Conservation (phyloP, 1,140 invertebrate species). For the Monochamus saltuarius region DNA sequence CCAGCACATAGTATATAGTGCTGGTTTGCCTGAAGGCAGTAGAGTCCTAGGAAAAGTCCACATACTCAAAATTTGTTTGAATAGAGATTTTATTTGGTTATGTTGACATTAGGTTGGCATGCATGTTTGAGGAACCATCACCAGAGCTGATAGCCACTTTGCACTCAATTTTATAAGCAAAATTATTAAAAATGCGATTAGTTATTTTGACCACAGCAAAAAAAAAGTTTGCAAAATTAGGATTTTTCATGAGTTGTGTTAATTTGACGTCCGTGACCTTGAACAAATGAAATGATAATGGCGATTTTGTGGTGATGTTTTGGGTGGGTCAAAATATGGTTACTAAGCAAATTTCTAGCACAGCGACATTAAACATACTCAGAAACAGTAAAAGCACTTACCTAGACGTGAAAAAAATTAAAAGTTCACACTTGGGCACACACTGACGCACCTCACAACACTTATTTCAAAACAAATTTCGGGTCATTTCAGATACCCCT, state of each 20-base stretch:
- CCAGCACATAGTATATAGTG: constrained; percentile 50
- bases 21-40: constrained; percentile 39
- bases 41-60: constrained; percentile 37
- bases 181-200: constrained; percentile 6
- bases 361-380: constrained; percentile 13
- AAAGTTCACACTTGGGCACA: constrained; percentile 22
- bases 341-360: constrained; percentile 3
- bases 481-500: constrained; percentile 22
- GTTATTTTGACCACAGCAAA: not conserved
- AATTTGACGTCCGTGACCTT: constrained; percentile 39
- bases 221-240: not conserved
- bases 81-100: constrained; percentile 36
- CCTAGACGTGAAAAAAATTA: constrained; percentile 11
- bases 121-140: constrained; percentile 16
- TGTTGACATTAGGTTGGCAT: constrained; percentile 38
- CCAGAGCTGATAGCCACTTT: not conserved
- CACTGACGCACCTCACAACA: constrained; percentile 26
- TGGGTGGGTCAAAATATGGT: constrained; percentile 35
- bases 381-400: constrained; percentile 21
- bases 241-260: constrained; percentile 14
- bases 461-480: constrained; percentile 20
- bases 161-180: constrained; percentile 4
- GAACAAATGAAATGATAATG: constrained; percentile 36
- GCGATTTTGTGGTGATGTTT: constrained; percentile 27
- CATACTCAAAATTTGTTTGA: constrained; percentile 32